Base-by-base conservation (phyloP, 1,140 invertebrate species). In the Zaprionus davidi region DNA sequence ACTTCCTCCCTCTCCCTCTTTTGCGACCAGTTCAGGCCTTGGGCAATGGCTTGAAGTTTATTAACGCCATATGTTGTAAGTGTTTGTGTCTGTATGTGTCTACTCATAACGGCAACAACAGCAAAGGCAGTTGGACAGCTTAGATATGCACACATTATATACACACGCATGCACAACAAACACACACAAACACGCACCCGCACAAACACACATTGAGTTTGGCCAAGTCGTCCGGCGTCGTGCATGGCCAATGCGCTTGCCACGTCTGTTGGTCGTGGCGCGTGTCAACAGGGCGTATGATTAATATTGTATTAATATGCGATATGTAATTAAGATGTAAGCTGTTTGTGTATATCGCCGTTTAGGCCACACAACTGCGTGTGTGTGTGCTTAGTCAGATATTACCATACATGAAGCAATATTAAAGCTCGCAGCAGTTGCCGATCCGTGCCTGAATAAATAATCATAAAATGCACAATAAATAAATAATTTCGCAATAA, bases 251-350 rank as follows among this genome's bases (percentile, higher is more conserved):
- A 71, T 86, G 78, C 78, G 79, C 51, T 56, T 44, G 71, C 78
- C 73, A 83, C 81, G 81, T 88, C 76, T 65, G 69, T 70, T 63
- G 65, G 26, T 46, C 41, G 73, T 71, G 56, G 67, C 71, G 85
- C 81, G 85, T 90, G 84, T 90, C 86, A 88, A 88, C 85, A 85
- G 72, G 81, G 79, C 81, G 85, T 88, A 88, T 88, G 85, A 88
- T 88, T 88, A 88, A 88, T 88, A 90, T 85, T 88, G 85, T 90
- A 88, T 88, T 88, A 88, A 88, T 88, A 90, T 88, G 81, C 84
- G 81, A 85, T 88, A 82, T 90, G 85, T 88, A 90, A 90, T 88
- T 88, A 88, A 90, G 85, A 90, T 90, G 84, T 88, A 81, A 84
- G 84, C 78, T 90, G 69, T 79, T 81, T 78, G 71, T 71, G 56